A percentile compares a stretch with the other conserved stretches of the same genome.
These are phyloP conservation scores for Strix uralensis DNA, from an alignment of 2,113 vertebrate species.

Conservation along the genomic window DNA sequence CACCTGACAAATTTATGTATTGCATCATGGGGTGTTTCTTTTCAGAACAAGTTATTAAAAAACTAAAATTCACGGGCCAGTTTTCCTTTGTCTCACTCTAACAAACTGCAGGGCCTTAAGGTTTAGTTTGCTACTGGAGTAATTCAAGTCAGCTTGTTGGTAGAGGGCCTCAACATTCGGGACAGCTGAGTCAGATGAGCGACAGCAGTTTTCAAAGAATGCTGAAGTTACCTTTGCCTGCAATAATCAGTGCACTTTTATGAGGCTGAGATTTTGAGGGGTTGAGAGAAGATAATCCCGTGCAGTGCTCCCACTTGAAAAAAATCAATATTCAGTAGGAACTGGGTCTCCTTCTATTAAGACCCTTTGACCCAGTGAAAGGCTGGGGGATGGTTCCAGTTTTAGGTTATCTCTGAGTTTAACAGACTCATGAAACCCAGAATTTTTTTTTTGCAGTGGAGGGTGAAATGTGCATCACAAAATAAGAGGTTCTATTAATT, in stretches of 20 bases:
- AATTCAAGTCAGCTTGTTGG: neutral
- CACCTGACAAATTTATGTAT: neutral
- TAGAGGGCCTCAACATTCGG: accelerated
- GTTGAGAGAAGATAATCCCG: neutral
- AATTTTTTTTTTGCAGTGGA: neutral
- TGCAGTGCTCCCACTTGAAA: neutral
- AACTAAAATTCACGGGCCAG: neutral
- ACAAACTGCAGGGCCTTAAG: neutral
- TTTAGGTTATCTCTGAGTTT: neutral
- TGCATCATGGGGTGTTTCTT: accelerated
- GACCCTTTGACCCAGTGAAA: neutral
- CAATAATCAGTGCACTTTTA: accelerated
- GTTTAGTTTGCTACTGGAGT: neutral
- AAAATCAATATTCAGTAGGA: neutral
- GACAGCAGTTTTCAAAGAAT: accelerated
- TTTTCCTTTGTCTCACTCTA: neutral
- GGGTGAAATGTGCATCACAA: neutral
- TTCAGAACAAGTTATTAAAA: neutral
- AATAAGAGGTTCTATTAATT: neutral
- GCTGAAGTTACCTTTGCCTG: no score
- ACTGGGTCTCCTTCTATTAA: neutral
- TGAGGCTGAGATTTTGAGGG: neutral
- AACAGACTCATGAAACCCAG: neutral
- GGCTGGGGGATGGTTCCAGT: neutral
- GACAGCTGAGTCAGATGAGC: neutral